Evolutionary conservation across 2,113 vertebrate genomes (phyloP).

Genomic region (Halcyon senegalensis): DNA sequence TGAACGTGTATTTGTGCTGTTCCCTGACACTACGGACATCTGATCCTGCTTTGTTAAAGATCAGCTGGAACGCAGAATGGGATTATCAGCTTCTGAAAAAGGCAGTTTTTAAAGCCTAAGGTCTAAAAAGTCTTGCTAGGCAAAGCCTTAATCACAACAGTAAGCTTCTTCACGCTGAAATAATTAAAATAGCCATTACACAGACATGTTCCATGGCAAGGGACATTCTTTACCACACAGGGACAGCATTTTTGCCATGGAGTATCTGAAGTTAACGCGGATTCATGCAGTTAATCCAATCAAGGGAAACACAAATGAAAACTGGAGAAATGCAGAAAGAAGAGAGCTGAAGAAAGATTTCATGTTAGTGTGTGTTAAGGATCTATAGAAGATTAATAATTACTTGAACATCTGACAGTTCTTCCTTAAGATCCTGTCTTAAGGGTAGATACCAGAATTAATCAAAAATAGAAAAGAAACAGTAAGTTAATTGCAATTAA

Average conservation of each 20-base stretch:
- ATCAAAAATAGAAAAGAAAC: background rate
- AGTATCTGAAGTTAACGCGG: background rate
- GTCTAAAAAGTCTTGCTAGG: background rate
- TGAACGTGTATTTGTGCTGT: background rate
- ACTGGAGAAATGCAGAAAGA: background rate
- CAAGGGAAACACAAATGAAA: background rate
- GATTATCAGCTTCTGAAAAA: background rate
- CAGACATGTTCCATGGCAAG: background rate
- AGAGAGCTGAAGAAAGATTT: background rate
- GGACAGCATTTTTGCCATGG: background rate
- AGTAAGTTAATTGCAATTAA: background rate
- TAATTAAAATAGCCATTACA: background rate
- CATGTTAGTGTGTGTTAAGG: background rate
- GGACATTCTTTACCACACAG: background rate
- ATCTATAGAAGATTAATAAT: background rate
- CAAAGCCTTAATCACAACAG: background rate
- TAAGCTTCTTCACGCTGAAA: background rate
- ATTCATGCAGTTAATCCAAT: background rate
- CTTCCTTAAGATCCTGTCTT: background rate
- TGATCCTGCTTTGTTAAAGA: background rate
- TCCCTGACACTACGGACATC: background rate
- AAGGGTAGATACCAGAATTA: background rate
- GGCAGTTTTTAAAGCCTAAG: background rate
- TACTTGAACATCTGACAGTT: background rate
- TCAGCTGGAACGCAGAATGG: background rate